phyloP scores from a whole-genome alignment of 2,888 invertebrate genomes.

The Timandra comae region DNA sequence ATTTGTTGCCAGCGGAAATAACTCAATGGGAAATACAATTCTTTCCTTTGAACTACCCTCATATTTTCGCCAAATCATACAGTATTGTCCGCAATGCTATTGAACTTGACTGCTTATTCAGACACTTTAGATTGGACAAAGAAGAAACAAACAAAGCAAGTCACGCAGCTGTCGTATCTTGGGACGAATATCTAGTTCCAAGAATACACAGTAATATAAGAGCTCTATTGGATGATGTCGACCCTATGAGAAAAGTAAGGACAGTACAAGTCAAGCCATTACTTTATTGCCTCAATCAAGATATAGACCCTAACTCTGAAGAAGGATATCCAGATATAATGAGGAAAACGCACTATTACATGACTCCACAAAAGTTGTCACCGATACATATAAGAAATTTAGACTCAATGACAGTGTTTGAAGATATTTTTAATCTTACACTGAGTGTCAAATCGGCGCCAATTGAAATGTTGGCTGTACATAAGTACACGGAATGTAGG shows the following conservation, averaged over 20 bases:
- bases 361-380: slow-evolving; percentile 41
- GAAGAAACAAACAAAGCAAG: slow-evolving; percentile 66
- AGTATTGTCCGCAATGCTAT: slow-evolving; percentile 69
- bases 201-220: slow-evolving; percentile 73
- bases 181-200: slow-evolving; percentile 82
- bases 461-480: slow-evolving; percentile 52
- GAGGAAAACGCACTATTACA: slow-evolving; percentile 66
- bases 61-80: slow-evolving; percentile 67
- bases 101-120: slow-evolving; percentile 80
- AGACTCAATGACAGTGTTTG: slow-evolving; percentile 61
- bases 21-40: slow-evolving; percentile 75
- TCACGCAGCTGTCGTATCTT: slow-evolving; percentile 74
- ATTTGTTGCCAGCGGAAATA: slow-evolving; percentile 61
- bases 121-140: slow-evolving; percentile 74
- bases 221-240: slow-evolving; percentile 71
- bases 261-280: slow-evolving; percentile 49
- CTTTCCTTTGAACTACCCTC: slow-evolving; percentile 82
- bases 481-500: slow-evolving; percentile 68
- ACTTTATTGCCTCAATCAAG: slow-evolving; percentile 64
- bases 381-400: slow-evolving; percentile 55
- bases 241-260: slow-evolving; percentile 54
- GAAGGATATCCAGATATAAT: slow-evolving; percentile 57
- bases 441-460: slow-evolving; percentile 41
- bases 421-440: slow-evolving; percentile 54
- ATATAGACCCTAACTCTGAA: slow-evolving; percentile 62